Percentiles rank a stretch among this genome's conserved stretches.
phyloP scores from a whole-genome alignment of 2,888 invertebrate genomes.

The Neoitamus cyanurus region DNA sequence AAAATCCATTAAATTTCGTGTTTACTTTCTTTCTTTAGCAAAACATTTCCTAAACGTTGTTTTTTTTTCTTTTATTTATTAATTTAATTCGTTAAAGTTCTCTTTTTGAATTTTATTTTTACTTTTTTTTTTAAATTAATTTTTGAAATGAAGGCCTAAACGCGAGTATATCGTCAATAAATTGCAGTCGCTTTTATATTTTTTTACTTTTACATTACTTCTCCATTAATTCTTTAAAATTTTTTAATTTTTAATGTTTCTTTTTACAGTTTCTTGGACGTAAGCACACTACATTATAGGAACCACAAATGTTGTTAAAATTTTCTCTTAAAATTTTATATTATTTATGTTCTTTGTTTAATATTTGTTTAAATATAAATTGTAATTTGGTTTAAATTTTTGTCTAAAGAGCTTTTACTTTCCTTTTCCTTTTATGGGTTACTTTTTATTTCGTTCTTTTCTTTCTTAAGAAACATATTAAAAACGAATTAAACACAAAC shows the following conservation, averaged over 20 bases:
- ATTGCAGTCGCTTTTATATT: slow-evolving; percentile 65
- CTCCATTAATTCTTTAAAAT: slow-evolving; percentile 53
- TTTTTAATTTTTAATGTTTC: slow-evolving; percentile 47
- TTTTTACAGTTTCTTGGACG: slow-evolving; percentile 56
- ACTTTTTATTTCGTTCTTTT: slow-evolving; percentile 23
- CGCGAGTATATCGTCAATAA: slow-evolving; percentile 74
- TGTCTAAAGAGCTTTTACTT: slow-evolving; percentile 45
- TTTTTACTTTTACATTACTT: slow-evolving; percentile 49
- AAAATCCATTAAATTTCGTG: slow-evolving; percentile 28
- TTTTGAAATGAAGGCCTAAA: slow-evolving; percentile 77
- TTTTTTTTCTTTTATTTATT: slow-evolving; percentile 52
- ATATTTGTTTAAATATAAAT: slow-evolving; percentile 52
- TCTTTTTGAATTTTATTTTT: slow-evolving; percentile 63
- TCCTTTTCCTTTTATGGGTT: neutral
- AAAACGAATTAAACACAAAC: slow-evolving; percentile 39
- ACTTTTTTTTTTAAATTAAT: slow-evolving; percentile 66
- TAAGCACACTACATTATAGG: slow-evolving; percentile 60
- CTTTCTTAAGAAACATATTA: slow-evolving; percentile 47
- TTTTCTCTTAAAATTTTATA: slow-evolving; percentile 53
- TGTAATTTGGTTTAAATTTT: slow-evolving; percentile 45
- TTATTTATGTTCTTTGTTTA: slow-evolving; percentile 54
- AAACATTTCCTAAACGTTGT: slow-evolving; percentile 54
- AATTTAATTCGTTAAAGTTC: slow-evolving; percentile 58
- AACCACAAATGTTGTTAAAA: slow-evolving; percentile 58
- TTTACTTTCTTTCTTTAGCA: slow-evolving; percentile 51